These are phyloP conservation scores for Polypterus bichir DNA, from an alignment of 2,113 vertebrate genomes.

Conservation along the genomic window DNA sequence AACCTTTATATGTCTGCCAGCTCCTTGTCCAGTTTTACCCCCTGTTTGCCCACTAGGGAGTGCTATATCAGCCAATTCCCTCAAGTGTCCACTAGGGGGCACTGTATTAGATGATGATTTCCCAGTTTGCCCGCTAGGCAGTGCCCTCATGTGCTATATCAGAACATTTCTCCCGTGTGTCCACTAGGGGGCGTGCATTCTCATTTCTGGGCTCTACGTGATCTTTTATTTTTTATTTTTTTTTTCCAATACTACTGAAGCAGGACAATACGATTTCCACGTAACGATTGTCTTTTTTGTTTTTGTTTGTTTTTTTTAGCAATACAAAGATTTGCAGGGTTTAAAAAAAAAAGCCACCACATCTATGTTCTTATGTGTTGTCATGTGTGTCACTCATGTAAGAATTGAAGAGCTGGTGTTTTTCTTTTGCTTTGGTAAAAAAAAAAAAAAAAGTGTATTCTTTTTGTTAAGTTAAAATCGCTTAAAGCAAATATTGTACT, in stretches of 20 bases:
- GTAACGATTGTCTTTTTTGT: constrained; percentile 30
- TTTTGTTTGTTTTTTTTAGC: constrained; percentile 24
- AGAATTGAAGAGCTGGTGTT: constrained; percentile 31
- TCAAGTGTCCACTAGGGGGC: no score
- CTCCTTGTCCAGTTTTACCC: no score
- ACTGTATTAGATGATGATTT: no score
- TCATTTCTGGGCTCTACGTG: no score
- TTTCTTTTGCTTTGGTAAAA: constrained; percentile 21
- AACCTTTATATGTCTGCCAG: no score
- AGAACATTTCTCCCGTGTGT: no score
- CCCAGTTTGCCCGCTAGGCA: no score
- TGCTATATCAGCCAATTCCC: no score
- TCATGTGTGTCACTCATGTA: constrained; percentile 8
- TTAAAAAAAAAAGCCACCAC: constrained; percentile 20
- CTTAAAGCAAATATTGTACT: constrained; percentile 41
- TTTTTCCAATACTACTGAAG: constrained; percentile 61
- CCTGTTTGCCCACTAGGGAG: no score
- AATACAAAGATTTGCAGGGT: constrained; percentile 31
- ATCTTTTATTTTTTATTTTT: constrained; percentile 29
- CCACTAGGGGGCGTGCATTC: no score
- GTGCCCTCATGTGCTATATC: no score
- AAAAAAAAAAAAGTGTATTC: not conserved
- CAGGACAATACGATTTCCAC: constrained; percentile 41
- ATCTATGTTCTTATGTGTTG: no score
- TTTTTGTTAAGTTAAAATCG: constrained; percentile 21